These are phyloP conservation scores for Argentina silus DNA, from an alignment of 2,797 vertebrate genomes.

Conservation along the genomic window DNA sequence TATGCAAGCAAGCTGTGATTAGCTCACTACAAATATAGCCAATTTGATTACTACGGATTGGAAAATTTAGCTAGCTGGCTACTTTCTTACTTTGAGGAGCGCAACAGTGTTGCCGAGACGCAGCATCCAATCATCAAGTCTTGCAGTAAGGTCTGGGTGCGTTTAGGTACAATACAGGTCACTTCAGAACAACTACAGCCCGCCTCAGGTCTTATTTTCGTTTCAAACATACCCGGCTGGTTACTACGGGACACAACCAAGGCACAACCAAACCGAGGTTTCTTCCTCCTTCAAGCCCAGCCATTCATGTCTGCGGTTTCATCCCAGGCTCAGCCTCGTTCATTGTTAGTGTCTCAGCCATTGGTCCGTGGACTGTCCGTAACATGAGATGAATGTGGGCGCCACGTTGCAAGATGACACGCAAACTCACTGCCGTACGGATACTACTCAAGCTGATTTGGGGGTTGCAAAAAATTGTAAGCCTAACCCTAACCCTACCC, in stretches of 20 bases:
- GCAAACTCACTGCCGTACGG: conserved; percentile 10
- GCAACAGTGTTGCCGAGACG: conserved; percentile 2
- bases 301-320: conserved; percentile 58
- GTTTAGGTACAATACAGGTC: conserved; percentile 13
- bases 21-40: neutral
- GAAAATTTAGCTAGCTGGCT: neutral
- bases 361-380: conserved; percentile 62
- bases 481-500: no score
- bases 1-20: conserved; percentile 25
- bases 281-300: conserved; percentile 55
- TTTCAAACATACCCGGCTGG: conserved; percentile 52
- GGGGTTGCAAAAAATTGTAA: neutral
- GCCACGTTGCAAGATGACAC: conserved; percentile 80
- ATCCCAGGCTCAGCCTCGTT: neutral
- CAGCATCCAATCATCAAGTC: neutral
- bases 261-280: conserved; percentile 58
- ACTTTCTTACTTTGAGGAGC: neutral
- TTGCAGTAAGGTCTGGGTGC: neutral
- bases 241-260: conserved; percentile 33
- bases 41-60: neutral
- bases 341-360: conserved; percentile 28
- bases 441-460: neutral
- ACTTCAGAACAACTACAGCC: conserved; percentile 11
- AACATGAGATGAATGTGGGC: conserved; percentile 58
- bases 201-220: conserved; percentile 24